Conservation (phyloP, 1,140 invertebrate genomes). For the Drosophila ananassae region DNA sequence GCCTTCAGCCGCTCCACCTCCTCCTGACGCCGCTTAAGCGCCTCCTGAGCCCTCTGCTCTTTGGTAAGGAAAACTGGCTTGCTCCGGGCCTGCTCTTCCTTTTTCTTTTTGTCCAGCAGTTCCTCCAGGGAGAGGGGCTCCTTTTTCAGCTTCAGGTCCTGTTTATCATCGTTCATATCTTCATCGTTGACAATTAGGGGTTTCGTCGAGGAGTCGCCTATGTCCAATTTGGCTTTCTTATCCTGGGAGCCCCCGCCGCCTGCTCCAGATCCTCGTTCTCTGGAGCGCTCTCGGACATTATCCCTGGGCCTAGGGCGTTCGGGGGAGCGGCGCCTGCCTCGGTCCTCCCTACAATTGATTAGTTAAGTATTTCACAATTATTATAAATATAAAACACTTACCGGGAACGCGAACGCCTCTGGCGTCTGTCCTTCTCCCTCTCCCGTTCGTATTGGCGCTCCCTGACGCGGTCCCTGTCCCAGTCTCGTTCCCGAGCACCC, state of each 20-base stretch:
- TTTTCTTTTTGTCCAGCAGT: slow-evolving; percentile 97
- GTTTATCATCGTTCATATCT: slow-evolving; percentile 44
- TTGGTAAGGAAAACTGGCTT: slow-evolving; percentile 99
- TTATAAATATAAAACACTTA: slow-evolving; percentile 1
- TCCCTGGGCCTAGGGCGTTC: slow-evolving; percentile 50
- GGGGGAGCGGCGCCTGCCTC: slow-evolving; percentile 76
- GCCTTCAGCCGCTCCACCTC: slow-evolving; percentile 89
- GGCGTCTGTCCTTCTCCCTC: slow-evolving; percentile 69
- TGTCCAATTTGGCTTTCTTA: slow-evolving; percentile 56
- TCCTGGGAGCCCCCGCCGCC: slow-evolving; percentile 33
- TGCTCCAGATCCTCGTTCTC: slow-evolving; percentile 50
- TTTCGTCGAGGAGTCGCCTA: neutral
- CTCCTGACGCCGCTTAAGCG: slow-evolving; percentile 94
- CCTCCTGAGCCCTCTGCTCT: slow-evolving; percentile 95
- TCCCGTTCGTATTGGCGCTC: slow-evolving; percentile 58
- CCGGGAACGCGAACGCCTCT: slow-evolving; percentile 76
- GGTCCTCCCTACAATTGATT: slow-evolving; percentile 49
- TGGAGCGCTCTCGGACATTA: slow-evolving; percentile 47
- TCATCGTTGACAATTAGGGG: slow-evolving; percentile 65
- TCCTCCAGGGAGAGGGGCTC: slow-evolving; percentile 98
- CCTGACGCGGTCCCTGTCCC: slow-evolving; percentile 64
- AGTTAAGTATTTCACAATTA: neutral
- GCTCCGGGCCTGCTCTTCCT: slow-evolving; percentile 95
- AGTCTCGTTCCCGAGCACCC: slow-evolving; percentile 48
- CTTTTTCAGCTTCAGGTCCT: slow-evolving; percentile 85